phyloP scores from a whole-genome alignment of 2,888 invertebrate genomes.

The Caenorhabditis imperialis region DNA sequence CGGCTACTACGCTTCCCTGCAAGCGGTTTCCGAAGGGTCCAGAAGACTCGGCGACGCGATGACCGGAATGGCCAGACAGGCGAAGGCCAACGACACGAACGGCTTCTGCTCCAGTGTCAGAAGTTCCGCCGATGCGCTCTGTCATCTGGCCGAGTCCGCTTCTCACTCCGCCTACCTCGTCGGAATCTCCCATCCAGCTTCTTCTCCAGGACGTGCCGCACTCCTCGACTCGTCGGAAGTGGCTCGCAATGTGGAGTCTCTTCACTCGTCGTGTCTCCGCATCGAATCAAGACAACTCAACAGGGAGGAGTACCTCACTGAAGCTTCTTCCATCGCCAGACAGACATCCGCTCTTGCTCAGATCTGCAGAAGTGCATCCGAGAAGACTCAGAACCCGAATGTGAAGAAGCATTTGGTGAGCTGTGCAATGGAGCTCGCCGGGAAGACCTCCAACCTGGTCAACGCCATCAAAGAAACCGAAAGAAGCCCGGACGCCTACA shows the following conservation, averaged over 20 bases:
- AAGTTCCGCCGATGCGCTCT: slow-evolving; percentile 88
- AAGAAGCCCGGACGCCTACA: slow-evolving; percentile 79
- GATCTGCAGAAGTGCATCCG: slow-evolving; percentile 92
- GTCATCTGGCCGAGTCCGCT: slow-evolving; percentile 91
- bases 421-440: slow-evolving; percentile 96
- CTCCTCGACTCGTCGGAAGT: slow-evolving; percentile 91
- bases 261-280: slow-evolving; percentile 88
- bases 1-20: slow-evolving; percentile 79
- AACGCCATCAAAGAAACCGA: slow-evolving; percentile 92
- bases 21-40: slow-evolving; percentile 86
- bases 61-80: slow-evolving; percentile 93
- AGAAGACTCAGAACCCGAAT: slow-evolving; percentile 87
- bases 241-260: slow-evolving; percentile 90
- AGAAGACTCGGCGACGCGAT: slow-evolving; percentile 84
- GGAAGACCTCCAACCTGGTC: slow-evolving; percentile 92
- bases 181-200: slow-evolving; percentile 91
- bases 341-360: slow-evolving; percentile 96
- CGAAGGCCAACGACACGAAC: slow-evolving; percentile 89
- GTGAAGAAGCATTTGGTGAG: slow-evolving; percentile 97
- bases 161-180: slow-evolving; percentile 94
- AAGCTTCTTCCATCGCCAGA: slow-evolving; percentile 92
- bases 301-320: slow-evolving; percentile 65
- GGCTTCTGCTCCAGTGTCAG: slow-evolving; percentile 85
- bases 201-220: slow-evolving; percentile 87
- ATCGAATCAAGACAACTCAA: slow-evolving; percentile 63